Evolutionary conservation across 2,888 invertebrate genomes (phyloP).

Genomic region (Emmelina monodactyla): DNA sequence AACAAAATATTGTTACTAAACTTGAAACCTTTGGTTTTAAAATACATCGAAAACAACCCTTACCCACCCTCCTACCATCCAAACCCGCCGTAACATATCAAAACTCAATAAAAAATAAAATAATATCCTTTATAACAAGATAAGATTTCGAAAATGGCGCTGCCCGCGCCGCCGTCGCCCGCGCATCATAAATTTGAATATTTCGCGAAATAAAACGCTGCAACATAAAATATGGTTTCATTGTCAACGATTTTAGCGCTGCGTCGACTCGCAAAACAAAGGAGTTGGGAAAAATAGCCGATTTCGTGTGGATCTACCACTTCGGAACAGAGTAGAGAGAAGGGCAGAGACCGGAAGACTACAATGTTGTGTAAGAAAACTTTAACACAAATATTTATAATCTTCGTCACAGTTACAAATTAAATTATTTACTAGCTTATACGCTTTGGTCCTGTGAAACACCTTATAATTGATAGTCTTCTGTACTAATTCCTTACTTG

Average conservation of each 20-base stretch:
- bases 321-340: slow-evolving; percentile 19
- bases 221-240: slow-evolving; percentile 52
- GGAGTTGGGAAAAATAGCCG: slow-evolving; percentile 38
- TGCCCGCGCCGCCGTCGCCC: slow-evolving; percentile 26
- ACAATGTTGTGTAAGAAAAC: no score
- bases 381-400: no score
- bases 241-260: slow-evolving; percentile 36
- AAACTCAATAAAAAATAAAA: background rate
- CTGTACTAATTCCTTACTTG: no score
- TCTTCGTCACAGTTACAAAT: no score
- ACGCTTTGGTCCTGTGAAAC: no score
- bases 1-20: no score
- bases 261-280: slow-evolving; percentile 31
- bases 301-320: slow-evolving; percentile 36
- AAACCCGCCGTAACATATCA: background rate
- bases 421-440: no score
- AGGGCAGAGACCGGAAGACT: no score
- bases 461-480: no score
- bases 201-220: slow-evolving; percentile 38
- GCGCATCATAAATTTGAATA: slow-evolving; percentile 59
- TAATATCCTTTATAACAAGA: background rate
- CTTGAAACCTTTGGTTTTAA: no score
- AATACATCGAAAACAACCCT: no score
- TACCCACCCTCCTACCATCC: no score
- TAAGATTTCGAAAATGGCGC: slow-evolving; percentile 21